These are phyloP conservation scores for Agriopis leucophaearia DNA, from an alignment of 2,888 invertebrate genomes.

Conservation along the genomic window DNA sequence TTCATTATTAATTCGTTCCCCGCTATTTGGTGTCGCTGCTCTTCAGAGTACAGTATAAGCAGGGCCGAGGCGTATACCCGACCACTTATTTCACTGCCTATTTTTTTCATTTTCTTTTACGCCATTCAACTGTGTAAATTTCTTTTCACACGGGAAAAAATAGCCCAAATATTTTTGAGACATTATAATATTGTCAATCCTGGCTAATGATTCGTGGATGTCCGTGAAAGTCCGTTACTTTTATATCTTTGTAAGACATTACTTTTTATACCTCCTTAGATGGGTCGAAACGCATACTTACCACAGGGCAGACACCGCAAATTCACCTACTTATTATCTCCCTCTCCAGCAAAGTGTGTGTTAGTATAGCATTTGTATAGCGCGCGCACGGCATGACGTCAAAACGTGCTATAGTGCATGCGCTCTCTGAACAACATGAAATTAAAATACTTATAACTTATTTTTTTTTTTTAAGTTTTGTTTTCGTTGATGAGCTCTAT, in stretches of 20 bases:
- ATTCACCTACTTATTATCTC: too few species aligned
- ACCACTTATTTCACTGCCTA: slow-evolving; percentile 63
- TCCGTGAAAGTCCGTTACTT: slow-evolving; percentile 15
- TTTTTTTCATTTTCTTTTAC: slow-evolving; percentile 52
- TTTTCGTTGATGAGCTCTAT: too few species aligned
- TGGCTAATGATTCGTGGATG: slow-evolving; percentile 33
- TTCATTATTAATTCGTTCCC: slow-evolving; percentile 80
- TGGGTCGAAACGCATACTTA: background rate
- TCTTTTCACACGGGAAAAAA: slow-evolving; percentile 38
- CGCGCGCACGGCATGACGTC: too few species aligned
- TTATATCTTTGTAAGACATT: slow-evolving; percentile 1
- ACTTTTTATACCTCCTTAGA: slow-evolving; percentile 31
- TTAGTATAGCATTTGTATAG: too few species aligned
- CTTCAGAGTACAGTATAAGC: slow-evolving; percentile 75
- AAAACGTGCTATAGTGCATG: too few species aligned
- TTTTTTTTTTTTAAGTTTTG: too few species aligned
- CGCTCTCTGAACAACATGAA: too few species aligned
- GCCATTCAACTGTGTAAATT: slow-evolving; percentile 33
- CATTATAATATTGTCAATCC: slow-evolving; percentile 24
- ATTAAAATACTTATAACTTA: too few species aligned
- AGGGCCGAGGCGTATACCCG: slow-evolving; percentile 69
- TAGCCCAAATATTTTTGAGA: slow-evolving; percentile 15
- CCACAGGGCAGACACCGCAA: too few species aligned
- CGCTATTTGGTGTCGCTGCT: slow-evolving; percentile 83
- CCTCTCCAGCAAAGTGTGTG: too few species aligned